These are phyloP conservation scores for Crenuchus spilurus DNA, from an alignment of 2,797 vertebrate species.

Conservation along the genomic window DNA sequence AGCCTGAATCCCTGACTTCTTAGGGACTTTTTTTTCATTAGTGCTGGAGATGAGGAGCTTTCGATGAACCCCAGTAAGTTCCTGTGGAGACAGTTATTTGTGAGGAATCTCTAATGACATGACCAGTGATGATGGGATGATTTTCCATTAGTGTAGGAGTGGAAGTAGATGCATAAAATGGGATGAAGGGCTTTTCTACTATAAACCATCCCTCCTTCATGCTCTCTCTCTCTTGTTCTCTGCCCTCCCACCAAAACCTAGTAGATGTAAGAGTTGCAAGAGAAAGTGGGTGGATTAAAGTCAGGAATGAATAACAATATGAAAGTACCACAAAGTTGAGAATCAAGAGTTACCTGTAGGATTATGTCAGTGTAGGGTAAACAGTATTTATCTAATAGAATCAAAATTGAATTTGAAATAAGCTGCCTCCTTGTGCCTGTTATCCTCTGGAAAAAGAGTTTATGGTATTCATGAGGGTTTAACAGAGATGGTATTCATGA, in stretches of 20 bases:
- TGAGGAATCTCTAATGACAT: slow-evolving; percentile 15
- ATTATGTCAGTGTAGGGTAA: background rate
- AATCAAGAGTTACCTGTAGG: background rate
- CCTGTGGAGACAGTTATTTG: slow-evolving; percentile 18
- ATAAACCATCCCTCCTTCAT: background rate
- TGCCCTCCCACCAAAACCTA: background rate
- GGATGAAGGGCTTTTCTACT: slow-evolving; percentile 4
- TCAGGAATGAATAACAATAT: background rate
- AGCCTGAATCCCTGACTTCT: background rate
- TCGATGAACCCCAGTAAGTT: slow-evolving; percentile 24
- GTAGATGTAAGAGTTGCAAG: background rate
- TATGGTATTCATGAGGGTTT: slow-evolving; percentile 39
- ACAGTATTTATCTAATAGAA: slow-evolving; percentile 6
- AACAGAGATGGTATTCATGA: slow-evolving; percentile 24
- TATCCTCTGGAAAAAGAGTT: slow-evolving; percentile 12
- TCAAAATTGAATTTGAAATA: slow-evolving; percentile 33
- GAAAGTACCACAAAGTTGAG: background rate
- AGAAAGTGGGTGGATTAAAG: slow-evolving; percentile 1
- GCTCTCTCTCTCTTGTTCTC: background rate
- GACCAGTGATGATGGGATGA: background rate
- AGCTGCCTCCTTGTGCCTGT: slow-evolving; percentile 6
- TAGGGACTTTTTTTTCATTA: background rate
- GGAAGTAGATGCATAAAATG: background rate
- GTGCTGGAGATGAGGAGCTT: slow-evolving; percentile 16
- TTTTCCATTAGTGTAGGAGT: slow-evolving; percentile 21